Conservation (phyloP, 2,797 vertebrate genomes). For the Sciurus carolinensis region DNA sequence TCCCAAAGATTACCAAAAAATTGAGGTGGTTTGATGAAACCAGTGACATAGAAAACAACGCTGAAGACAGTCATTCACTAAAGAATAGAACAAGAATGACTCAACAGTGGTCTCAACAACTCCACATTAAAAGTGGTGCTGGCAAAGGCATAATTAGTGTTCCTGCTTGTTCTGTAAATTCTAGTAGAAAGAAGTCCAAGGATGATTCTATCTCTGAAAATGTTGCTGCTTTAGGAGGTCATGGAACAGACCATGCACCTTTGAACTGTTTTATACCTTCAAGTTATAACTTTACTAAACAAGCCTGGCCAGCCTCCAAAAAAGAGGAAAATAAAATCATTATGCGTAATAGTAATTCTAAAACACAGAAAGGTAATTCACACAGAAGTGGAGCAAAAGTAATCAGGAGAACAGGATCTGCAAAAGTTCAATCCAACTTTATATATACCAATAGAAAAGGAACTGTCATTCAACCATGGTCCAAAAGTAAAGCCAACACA, state of each 20-base stretch:
- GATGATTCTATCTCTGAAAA: constrained; percentile 73
- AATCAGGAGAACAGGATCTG: constrained; percentile 86
- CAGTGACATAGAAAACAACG: constrained; percentile 70
- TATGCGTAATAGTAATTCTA: constrained; percentile 84
- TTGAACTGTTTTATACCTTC: constrained; percentile 84
- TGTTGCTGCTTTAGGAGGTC: constrained; percentile 80
- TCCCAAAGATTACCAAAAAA: constrained; percentile 91
- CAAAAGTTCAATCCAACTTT: constrained; percentile 83
- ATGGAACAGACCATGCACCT: constrained; percentile 79
- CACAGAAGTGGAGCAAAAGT: constrained; percentile 85
- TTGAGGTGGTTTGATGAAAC: constrained; percentile 95
- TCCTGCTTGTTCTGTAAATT: constrained; percentile 74
- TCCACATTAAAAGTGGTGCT: constrained; percentile 46
- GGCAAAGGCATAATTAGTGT: constrained; percentile 63
- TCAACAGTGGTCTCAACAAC: constrained; percentile 71
- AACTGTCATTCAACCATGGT: constrained; percentile 89
- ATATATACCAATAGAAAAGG: constrained; percentile 89
- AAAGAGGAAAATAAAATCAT: constrained; percentile 88
- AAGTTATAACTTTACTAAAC: constrained; percentile 90
- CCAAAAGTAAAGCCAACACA: constrained; percentile 88
- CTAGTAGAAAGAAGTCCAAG: constrained; percentile 86
- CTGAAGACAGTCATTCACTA: constrained; percentile 62
- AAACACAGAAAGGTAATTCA: constrained; percentile 83
- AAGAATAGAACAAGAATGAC: constrained; percentile 52
- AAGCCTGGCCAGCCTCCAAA: constrained; percentile 92